Conservation (phyloP, 2,888 invertebrate species). For the Barypeithes pellucidus region DNA sequence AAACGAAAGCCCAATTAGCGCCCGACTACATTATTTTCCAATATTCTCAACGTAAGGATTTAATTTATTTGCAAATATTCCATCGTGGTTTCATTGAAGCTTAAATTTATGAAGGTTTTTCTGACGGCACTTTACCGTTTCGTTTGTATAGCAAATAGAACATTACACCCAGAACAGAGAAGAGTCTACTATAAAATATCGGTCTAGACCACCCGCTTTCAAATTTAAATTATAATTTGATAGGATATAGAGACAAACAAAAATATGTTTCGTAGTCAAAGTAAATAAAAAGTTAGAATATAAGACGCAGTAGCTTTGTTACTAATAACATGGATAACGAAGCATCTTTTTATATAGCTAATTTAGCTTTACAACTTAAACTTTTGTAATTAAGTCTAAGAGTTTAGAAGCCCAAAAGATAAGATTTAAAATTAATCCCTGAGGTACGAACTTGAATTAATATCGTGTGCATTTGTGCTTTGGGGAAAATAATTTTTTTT, state of each 20-base stretch:
- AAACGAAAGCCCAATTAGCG: too few species aligned
- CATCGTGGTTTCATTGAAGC: not conserved
- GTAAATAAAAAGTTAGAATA: not conserved
- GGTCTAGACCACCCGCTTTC: not conserved
- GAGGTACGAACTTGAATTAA: too few species aligned
- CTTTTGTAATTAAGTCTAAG: too few species aligned
- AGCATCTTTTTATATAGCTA: too few species aligned
- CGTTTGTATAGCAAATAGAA: not conserved
- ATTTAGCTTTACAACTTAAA: too few species aligned
- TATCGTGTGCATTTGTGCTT: too few species aligned
- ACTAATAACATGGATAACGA: too few species aligned
- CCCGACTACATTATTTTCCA: not conserved
- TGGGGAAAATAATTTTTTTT: too few species aligned
- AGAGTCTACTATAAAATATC: not conserved
- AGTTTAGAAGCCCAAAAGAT: too few species aligned
- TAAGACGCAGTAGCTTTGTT: not conserved
- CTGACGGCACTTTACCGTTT: not conserved
- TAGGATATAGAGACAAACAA: not conserved
- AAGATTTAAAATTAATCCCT: too few species aligned
- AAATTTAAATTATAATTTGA: not conserved
- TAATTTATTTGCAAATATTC: not conserved
- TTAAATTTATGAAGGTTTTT: not conserved
- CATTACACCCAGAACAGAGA: not conserved
- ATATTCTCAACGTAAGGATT: not conserved
- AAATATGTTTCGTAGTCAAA: not conserved